Evolutionary conservation across 2,113 vertebrate species (phyloP), one percentile per base, ranked within the genome.

Genomic region (Hemicordylus capensis): DNA sequence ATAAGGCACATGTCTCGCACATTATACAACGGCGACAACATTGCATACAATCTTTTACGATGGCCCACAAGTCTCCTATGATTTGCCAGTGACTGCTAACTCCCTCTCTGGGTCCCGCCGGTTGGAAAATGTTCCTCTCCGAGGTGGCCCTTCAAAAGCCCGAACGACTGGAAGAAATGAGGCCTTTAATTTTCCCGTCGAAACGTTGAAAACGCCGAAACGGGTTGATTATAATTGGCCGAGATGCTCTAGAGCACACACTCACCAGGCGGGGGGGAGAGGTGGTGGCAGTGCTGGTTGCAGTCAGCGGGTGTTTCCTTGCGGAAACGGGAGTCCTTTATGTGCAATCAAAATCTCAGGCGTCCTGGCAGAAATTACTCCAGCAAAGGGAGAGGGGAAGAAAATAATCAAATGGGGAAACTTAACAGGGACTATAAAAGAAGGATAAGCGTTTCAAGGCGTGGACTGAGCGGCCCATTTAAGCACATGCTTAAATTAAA

Each of bases 141-240:
- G 14, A 59, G 79, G 11, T 19, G 19, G n/a, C 34, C 6, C 8
- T 44, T 82, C 28, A 46, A 72, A 72, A 72, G 80, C 75, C 24
- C n/a, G 58, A 1, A 1, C n/a, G 56, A 83, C 80, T 56, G 34
- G 86, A 86, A 51, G 54, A 87, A 86, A 59, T 9, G n/a, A 86
- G 76, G 17, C 28, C 42, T 66, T 82, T 61, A 37, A 76, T 81
- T 81, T 74, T 42, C 58, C 58, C 78, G 61, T 48, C 59, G 48
- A 76, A 79, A 80, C 12, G 14, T 42, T 14, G 80, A 84, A 86
- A 87, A 76, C 56, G 44, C 26, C n/a, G 67, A 26, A 81, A 79
- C 44, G 22, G 70, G 66, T 64, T 85, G 83, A 69, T 88, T 76
- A 37, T 28, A 78, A 80, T 83, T 87, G 46, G 78, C 75, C 63